Evolutionary conservation across 1,140 invertebrate species (phyloP).

Genomic region (Formica exsecta): DNA sequence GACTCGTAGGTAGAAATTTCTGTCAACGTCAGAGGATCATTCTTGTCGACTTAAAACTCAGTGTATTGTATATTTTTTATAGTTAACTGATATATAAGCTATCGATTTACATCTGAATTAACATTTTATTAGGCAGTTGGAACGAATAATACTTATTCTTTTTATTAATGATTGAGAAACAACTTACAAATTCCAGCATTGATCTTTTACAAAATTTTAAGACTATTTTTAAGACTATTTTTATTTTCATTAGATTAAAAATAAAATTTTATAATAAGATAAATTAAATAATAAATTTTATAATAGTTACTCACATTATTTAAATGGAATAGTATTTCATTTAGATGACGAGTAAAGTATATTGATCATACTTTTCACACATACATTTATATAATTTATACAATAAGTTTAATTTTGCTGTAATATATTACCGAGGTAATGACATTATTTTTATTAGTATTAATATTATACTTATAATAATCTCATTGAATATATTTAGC

Average conservation of each 20-base stretch:
- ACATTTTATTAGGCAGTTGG: background rate
- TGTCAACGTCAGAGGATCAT: conserved; percentile 26
- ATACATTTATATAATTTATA: background rate
- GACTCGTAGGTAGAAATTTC: conserved; percentile 35
- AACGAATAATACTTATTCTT: background rate
- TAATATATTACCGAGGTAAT: background rate
- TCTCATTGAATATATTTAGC: background rate
- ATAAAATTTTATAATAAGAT: background rate
- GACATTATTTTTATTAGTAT: background rate
- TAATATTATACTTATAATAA: background rate
- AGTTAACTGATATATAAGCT: background rate
- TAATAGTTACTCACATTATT: background rate
- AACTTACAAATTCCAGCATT: background rate
- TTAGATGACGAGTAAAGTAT: background rate
- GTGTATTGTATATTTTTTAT: background rate
- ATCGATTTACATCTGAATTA: background rate
- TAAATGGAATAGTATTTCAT: background rate
- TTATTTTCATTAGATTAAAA: background rate
- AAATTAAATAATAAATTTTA: background rate
- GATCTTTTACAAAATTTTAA: background rate
- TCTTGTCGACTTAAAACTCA: background rate
- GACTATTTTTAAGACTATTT: background rate
- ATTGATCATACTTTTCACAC: background rate
- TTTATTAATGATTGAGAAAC: background rate
- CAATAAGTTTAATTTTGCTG: background rate